phyloP scores from a whole-genome alignment of 2,888 invertebrate genomes.

The Athetis lepigone region DNA sequence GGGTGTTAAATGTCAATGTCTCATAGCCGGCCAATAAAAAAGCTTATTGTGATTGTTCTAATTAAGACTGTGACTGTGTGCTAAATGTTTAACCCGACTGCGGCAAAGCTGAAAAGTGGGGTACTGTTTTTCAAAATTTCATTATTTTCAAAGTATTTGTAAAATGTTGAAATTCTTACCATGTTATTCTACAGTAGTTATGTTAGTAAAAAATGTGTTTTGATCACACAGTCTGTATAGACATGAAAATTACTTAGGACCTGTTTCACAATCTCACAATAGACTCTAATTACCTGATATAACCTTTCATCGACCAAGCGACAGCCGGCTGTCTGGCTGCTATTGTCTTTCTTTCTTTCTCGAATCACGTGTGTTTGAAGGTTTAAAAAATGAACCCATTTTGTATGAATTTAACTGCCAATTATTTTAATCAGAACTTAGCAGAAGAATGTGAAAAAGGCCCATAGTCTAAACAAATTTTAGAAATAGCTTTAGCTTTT shows the following conservation, averaged over 20 bases:
- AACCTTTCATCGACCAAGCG: too few species aligned
- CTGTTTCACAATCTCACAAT: too few species aligned
- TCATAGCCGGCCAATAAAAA: constrained; percentile 5
- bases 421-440: too few species aligned
- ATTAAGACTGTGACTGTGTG: constrained; percentile 5
- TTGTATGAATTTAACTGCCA: too few species aligned
- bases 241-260: not conserved
- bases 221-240: not conserved
- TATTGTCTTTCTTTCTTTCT: too few species aligned
- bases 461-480: too few species aligned
- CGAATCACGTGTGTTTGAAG: too few species aligned
- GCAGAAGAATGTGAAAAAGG: too few species aligned
- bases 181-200: not conserved
- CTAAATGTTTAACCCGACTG: constrained; percentile 6
- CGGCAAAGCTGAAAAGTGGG: not conserved
- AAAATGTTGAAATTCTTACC: not conserved
- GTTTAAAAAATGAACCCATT: too few species aligned
- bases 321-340: too few species aligned
- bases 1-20: not conserved
- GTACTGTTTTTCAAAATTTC: constrained; percentile 2
- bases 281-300: too few species aligned
- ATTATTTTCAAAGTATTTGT: not conserved
- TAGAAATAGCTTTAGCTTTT: not conserved
- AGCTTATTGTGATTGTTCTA: constrained; percentile 6
- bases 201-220: not conserved